A percentile compares a stretch with the other conserved stretches of the same genome.
Conservation (phyloP, 2,888 invertebrate species). For the Thecocarcelia acutangulata region DNA sequence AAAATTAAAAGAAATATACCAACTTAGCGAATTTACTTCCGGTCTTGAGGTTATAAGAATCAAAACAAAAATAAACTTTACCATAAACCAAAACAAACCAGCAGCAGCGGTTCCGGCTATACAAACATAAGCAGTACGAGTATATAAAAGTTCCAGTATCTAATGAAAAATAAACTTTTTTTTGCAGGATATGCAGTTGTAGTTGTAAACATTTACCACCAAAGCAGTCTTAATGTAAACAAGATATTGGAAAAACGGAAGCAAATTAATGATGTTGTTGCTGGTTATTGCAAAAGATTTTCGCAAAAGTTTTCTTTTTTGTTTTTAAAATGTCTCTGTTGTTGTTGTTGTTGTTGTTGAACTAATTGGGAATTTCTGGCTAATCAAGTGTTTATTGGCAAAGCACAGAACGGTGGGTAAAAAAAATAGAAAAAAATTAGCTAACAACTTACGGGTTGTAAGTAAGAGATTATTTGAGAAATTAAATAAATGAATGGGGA, state of each 20-base stretch:
- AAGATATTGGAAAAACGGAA: constrained; percentile 3
- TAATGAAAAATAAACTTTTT: constrained; percentile 1
- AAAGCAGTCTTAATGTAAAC: too few relatives aligned
- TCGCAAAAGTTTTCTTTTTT: not conserved
- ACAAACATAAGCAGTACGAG: not conserved
- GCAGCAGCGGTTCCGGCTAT: not conserved
- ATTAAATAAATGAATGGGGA: too few relatives aligned
- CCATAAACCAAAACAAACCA: not conserved
- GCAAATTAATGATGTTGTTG: not conserved
- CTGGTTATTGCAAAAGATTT: not conserved
- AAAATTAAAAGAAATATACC: not conserved
- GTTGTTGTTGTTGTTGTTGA: not conserved
- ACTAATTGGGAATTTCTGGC: constrained; percentile 12
- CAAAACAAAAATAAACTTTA: not conserved
- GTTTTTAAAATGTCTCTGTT: not conserved
- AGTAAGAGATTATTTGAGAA: too few relatives aligned
- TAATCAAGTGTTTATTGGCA: constrained; percentile 22
- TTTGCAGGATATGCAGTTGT: not conserved
- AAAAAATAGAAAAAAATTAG: not conserved
- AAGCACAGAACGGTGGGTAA: constrained; percentile 10
- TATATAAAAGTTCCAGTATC: not conserved
- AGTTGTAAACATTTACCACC: too few relatives aligned
- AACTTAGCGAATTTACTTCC: constrained; percentile 14
- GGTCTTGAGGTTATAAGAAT: not conserved
- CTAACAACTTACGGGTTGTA: not conserved